Base-by-base conservation (phyloP, 2,113 vertebrate genomes). In the Casuarius casuarius region DNA sequence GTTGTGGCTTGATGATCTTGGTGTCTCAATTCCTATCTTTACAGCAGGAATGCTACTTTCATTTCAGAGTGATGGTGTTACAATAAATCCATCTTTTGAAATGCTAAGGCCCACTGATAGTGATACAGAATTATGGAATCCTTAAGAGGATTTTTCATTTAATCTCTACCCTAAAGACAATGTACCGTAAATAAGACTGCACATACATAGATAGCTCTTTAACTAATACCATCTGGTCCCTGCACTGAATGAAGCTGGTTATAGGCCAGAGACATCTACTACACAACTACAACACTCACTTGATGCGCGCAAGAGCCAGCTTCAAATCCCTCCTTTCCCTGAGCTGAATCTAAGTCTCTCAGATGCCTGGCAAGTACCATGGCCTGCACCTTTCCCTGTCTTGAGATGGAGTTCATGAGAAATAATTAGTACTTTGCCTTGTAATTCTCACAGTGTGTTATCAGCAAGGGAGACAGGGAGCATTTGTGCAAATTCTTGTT, bases 141-240 rank as follows among this genome's bases (percentile, higher is more conserved):
- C 62, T 79, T 88, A 91, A 94, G 90, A 90, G 94, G 90, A 90
- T 93, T 95, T 90, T 68, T 63, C 29, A 11, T 63, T 91, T 94
- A 79, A 92, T 95, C 78, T 68, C 78, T 66, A 49, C 65, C 54
- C 56, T 73, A 82, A 91, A 82, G 85, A 68, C 88, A 61, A 2
- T 0, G 1, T 35, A 7, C 2, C 2, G 88, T 95, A 90, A 79
- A 9, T 70, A 85, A 94, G 66, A 25, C 23, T 63, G 85, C 42
- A n/a, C 28, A 23, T 6, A 31, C 28, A 23, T 4, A 5, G 77
- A 44, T 7, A 70, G 46, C 74, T 78, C 87, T 40, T 46, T 58
- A 25, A 12, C 58, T n/a, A 2, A 3, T 0, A 10, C 73, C 73
- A 42, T 33, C 84, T 84, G 95, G 12, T 19, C 46, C 23, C 2